Conservation (phyloP, 2,113 vertebrate species). For the Pyrgilauda ruficollis region DNA sequence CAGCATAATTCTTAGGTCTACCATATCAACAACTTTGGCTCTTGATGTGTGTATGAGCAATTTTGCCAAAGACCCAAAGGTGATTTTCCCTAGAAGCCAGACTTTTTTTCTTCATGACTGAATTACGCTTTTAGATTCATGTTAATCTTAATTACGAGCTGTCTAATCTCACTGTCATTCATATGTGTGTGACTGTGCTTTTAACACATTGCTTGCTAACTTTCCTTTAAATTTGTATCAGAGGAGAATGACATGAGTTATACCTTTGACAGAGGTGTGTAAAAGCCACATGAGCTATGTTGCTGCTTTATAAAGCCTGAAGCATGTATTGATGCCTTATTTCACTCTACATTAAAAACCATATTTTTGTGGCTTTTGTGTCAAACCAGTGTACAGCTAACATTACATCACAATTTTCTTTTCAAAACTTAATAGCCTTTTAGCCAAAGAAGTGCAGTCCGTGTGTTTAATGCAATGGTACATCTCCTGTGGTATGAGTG, state of each 20-base stretch:
- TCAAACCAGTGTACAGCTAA: not conserved
- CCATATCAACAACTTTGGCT: not conserved
- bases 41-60: not conserved
- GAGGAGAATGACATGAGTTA: not conserved
- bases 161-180: not conserved
- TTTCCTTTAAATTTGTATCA: not conserved
- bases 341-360: not conserved
- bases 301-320: not conserved
- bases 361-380: not conserved
- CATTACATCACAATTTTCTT: not conserved
- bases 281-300: not conserved
- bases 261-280: not conserved
- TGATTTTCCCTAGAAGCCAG: not conserved
- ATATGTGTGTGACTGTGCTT: not conserved
- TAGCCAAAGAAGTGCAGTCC: not conserved
- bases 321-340: not conserved
- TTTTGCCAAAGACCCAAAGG: not conserved
- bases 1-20: not conserved
- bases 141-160: not conserved
- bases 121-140: not conserved
- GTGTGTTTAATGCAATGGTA: not conserved
- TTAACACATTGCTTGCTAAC: not conserved
- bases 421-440: not conserved
- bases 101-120: not conserved
- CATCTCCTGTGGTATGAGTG: rapidly evolving